phyloP scores from a whole-genome alignment of 2,888 invertebrate species.

The Nipponacmea schrenckii region DNA sequence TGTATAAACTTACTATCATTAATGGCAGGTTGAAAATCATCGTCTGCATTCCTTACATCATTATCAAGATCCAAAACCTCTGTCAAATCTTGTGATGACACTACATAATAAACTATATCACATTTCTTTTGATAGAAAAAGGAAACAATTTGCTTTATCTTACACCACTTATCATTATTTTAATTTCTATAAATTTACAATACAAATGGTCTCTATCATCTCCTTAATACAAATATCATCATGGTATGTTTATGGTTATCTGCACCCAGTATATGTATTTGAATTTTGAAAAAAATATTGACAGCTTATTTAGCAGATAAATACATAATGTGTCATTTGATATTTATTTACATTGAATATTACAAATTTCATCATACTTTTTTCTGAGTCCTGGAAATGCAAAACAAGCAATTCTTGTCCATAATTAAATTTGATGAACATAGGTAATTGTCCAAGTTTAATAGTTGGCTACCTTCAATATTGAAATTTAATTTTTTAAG shows the following conservation, averaged over 20 bases:
- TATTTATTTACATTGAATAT: not conserved
- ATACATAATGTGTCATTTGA: too few species aligned
- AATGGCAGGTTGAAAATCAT: not conserved
- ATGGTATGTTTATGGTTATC: not conserved
- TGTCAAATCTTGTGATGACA: not conserved
- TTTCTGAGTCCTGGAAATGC: not conserved
- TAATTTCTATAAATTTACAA: slow-evolving; percentile 2
- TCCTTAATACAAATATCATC: not conserved
- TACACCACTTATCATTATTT: not conserved
- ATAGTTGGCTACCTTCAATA: too few species aligned
- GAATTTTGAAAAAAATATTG: not conserved
- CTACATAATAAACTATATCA: not conserved
- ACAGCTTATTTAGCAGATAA: not conserved
- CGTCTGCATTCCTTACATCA: not conserved
- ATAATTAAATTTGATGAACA: not conserved
- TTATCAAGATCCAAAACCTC: slow-evolving; percentile 2
- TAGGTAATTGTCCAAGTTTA: not conserved
- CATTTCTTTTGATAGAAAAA: not conserved
- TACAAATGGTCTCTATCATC: slow-evolving; percentile 6
- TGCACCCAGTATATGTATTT: not conserved
- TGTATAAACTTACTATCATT: not conserved
- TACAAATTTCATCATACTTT: not conserved
- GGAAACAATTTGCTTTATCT: not conserved
- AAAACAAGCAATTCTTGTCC: not conserved
- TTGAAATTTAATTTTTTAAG: too few species aligned